These are phyloP conservation scores for Napeogenes sylphis DNA, from an alignment of 2,888 invertebrate species.

Conservation along the genomic window DNA sequence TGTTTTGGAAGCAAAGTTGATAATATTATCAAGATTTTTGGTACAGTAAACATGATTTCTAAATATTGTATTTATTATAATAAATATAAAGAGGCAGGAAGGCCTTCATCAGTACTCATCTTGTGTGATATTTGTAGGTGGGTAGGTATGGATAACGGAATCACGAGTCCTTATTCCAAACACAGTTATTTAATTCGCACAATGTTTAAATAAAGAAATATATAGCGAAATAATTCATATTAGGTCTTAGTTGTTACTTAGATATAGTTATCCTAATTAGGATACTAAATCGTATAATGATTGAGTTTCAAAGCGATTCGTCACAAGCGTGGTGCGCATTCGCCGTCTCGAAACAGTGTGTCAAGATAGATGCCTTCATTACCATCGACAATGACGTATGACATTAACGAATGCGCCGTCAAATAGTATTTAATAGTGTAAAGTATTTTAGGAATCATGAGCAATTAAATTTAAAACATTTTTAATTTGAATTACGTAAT, in stretches of 20 bases:
- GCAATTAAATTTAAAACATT: too few species aligned
- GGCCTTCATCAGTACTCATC: too few species aligned
- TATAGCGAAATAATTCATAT: not conserved
- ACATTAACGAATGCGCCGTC: too few species aligned
- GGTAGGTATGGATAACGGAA: constrained; percentile 3
- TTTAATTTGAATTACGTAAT: too few species aligned
- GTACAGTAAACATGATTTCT: too few species aligned
- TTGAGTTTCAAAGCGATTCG: constrained; percentile 9
- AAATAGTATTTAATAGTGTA: too few species aligned
- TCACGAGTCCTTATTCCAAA: not conserved
- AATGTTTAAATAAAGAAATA: not conserved
- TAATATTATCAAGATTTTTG: too few species aligned
- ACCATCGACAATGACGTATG: constrained; percentile 6
- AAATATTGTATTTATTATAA: too few species aligned
- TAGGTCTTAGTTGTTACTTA: not conserved
- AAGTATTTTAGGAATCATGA: too few species aligned
- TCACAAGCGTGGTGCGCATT: constrained; percentile 11
- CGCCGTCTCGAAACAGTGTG: constrained; percentile 2
- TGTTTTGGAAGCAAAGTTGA: too few species aligned
- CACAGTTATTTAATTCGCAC: not conserved
- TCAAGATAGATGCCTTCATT: constrained; percentile 8
- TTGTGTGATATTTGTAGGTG: not conserved
- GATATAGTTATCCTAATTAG: constrained; percentile 8
- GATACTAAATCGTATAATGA: not conserved
- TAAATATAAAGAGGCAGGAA: constrained; percentile 7